phyloP scores from a whole-genome alignment of 2,888 invertebrate species.

The Campaea margaritaria region DNA sequence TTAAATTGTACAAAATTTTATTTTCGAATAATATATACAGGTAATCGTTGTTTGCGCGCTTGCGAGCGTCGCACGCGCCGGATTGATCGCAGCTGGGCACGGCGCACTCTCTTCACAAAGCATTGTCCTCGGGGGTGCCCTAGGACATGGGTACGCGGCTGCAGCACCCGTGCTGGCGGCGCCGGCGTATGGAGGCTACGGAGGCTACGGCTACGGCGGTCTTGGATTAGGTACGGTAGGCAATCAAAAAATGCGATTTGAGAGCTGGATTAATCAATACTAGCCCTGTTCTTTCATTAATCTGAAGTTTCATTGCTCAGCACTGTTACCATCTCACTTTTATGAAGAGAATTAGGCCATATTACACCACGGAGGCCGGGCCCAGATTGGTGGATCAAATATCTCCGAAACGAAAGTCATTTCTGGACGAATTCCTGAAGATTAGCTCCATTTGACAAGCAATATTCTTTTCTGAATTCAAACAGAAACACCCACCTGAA shows the following conservation, averaged over 20 bases:
- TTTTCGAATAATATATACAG: slow-evolving; percentile 47
- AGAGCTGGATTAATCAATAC: background rate
- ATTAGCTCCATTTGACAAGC: too few species aligned
- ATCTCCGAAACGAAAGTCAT: too few species aligned
- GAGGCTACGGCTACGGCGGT: slow-evolving; percentile 37
- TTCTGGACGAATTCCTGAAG: too few species aligned
- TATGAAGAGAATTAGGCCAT: too few species aligned
- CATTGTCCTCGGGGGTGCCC: slow-evolving; percentile 72
- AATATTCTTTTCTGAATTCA: too few species aligned
- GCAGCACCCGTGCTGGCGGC: slow-evolving; percentile 56
- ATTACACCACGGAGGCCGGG: too few species aligned
- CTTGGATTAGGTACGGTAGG: slow-evolving; percentile 55
- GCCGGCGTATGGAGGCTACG: slow-evolving; percentile 52
- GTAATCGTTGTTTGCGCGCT: slow-evolving; percentile 66
- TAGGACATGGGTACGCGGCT: slow-evolving; percentile 62
- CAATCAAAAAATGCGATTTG: background rate
- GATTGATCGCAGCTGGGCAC: slow-evolving; percentile 74
- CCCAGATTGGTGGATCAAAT: too few species aligned
- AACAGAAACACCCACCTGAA: too few species aligned
- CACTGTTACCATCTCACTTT: too few species aligned
- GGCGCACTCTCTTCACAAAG: slow-evolving; percentile 76
- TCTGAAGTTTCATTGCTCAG: background rate
- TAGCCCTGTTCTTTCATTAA: background rate
- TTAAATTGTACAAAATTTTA: background rate
- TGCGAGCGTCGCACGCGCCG: slow-evolving; percentile 77